These are phyloP conservation scores for Natrix natrix DNA, from an alignment of 2,797 vertebrate genomes.

Conservation along the genomic window DNA sequence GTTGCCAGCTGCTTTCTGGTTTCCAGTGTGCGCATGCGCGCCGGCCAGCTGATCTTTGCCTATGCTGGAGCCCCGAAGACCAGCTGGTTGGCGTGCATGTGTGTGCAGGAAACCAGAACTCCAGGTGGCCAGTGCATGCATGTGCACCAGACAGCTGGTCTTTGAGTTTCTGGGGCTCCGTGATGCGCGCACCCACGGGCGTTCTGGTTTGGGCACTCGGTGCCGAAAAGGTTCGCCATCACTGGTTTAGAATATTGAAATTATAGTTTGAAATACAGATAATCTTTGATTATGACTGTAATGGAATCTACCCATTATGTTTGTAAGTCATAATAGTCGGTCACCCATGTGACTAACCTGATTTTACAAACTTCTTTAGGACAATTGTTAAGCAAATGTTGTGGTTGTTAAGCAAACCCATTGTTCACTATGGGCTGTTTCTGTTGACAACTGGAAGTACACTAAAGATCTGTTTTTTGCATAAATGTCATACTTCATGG, in stretches of 20 bases:
- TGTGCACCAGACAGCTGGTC: no score
- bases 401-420: neutral
- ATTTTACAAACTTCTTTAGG: neutral
- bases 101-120: no score
- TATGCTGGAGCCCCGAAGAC: no score
- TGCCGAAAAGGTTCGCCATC: no score
- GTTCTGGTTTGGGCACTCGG: no score
- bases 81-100: no score
- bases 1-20: no score
- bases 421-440: neutral
- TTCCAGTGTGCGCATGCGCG: no score
- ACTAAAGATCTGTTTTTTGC: neutral
- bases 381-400: neutral
- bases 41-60: no score
- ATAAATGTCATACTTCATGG: neutral
- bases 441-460: neutral
- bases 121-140: no score
- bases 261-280: neutral
- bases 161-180: no score
- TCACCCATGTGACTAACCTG: neutral
- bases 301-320: neutral
- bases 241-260: neutral
- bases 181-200: no score
- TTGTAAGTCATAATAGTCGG: neutral
- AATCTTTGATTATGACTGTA: neutral